Evolutionary conservation across 2,797 vertebrate species (phyloP).

Genomic region (Notolepis coatsorum): DNA sequence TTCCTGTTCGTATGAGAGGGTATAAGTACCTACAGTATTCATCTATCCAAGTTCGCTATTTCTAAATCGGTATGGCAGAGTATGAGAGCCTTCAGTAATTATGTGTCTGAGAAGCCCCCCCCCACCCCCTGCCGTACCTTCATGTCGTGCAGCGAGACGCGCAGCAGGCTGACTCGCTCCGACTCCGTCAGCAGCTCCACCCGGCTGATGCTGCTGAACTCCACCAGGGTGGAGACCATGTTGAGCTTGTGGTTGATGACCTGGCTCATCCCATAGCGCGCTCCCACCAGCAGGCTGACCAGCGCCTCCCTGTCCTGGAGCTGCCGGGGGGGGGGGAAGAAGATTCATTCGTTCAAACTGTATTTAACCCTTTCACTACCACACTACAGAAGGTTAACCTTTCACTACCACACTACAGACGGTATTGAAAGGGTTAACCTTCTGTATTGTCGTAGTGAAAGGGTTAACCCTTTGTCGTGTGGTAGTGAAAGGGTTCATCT

Average conservation of each 20-base stretch:
- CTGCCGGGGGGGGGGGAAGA: conserved; percentile 64
- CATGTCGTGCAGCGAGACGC: conserved; percentile 95
- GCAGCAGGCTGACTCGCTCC: conserved; percentile 94
- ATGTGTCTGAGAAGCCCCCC: conserved; percentile 40
- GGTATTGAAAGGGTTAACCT: too few species aligned
- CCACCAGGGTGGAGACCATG: conserved; percentile 91
- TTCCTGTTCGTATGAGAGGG: too few species aligned
- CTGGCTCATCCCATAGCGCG: conserved; percentile 96
- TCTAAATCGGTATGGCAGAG: conserved; percentile 33
- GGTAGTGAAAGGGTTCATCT: too few species aligned
- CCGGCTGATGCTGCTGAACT: conserved; percentile 93
- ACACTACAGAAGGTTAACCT: too few species aligned
- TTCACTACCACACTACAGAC: too few species aligned
- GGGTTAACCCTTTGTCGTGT: too few species aligned
- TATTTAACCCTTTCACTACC: too few species aligned
- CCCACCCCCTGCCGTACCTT: conserved; percentile 83
- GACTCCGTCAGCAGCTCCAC: conserved; percentile 93
- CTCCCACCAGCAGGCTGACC: conserved; percentile 92
- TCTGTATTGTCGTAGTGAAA: too few species aligned
- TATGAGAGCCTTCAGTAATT: conserved; percentile 22
- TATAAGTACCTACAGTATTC: too few species aligned
- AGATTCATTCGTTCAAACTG: too few species aligned
- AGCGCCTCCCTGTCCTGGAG: conserved; percentile 95
- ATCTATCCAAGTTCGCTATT: too few species aligned
- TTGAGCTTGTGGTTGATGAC: conserved; percentile 98